Evolutionary conservation across 2,888 invertebrate genomes (phyloP).

Genomic region (Erebia epiphron): DNA sequence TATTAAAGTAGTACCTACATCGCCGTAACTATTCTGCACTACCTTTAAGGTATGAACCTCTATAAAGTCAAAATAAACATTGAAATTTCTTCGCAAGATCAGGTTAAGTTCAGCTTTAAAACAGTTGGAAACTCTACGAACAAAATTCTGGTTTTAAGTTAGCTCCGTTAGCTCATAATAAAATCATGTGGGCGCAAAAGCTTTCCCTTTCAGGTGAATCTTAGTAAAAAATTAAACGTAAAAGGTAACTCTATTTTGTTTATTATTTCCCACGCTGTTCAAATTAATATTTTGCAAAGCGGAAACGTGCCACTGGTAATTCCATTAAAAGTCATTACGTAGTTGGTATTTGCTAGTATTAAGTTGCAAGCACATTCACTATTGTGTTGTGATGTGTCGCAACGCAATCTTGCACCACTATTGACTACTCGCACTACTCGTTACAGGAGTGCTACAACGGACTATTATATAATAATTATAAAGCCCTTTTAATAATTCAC

Average conservation of each 20-base stretch:
- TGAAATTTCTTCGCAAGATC: neutral
- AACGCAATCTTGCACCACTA: neutral
- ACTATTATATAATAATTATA: too few relatives aligned
- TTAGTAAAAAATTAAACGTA: conserved; percentile 12
- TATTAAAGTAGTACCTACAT: neutral
- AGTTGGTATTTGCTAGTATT: conserved; percentile 12
- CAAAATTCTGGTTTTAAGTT: neutral
- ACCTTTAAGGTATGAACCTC: neutral
- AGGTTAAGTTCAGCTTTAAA: neutral
- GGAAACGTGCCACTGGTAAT: conserved; percentile 19
- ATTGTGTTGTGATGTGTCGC: neutral
- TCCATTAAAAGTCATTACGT: conserved; percentile 20
- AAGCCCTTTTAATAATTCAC: too few relatives aligned
- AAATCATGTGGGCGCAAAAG: conserved; percentile 5
- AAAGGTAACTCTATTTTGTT: conserved; percentile 20
- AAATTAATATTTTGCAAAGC: conserved; percentile 19
- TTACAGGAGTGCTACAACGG: too few relatives aligned
- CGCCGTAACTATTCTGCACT: neutral
- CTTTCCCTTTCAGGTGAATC: neutral
- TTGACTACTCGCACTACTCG: too few relatives aligned
- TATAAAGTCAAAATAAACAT: neutral
- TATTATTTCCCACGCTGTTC: conserved; percentile 27
- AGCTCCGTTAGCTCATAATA: neutral
- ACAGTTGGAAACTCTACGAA: neutral
- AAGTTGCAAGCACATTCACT: neutral